phyloP scores from a whole-genome alignment of 2,888 invertebrate genomes.

The Leucozona laternaria region DNA sequence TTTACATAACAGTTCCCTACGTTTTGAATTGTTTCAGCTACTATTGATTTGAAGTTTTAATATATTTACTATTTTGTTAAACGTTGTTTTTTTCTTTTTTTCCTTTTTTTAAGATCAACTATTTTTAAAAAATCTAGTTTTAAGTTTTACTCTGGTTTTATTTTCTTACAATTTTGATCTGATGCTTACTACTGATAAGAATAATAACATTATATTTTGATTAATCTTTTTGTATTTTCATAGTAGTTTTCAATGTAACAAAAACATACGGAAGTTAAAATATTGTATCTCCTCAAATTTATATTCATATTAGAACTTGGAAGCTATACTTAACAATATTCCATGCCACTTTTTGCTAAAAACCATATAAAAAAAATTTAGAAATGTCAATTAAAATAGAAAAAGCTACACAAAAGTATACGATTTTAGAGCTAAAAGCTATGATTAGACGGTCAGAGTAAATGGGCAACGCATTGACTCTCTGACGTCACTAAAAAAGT shows the following conservation, averaged over 20 bases:
- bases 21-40: constrained; percentile 35
- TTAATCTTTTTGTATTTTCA: background rate
- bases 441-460: no score
- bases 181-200: background rate
- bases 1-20: constrained; percentile 55
- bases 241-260: background rate
- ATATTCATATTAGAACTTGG: background rate
- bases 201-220: constrained; percentile 8
- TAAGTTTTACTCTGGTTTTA: background rate
- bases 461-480: no score
- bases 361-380: background rate
- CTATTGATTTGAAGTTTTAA: constrained; percentile 25
- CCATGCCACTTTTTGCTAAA: background rate
- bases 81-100: background rate
- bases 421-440: no score
- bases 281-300: background rate
- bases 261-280: background rate
- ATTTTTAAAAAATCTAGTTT: constrained; percentile 42
- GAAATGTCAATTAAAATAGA: background rate
- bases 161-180: constrained; percentile 45
- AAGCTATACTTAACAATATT: background rate
- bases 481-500: no score
- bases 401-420: background rate
- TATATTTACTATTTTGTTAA: constrained; percentile 18
- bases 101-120: background rate